phyloP scores from a whole-genome alignment of 2,113 vertebrate species.

The Callospermophilus lateralis region DNA sequence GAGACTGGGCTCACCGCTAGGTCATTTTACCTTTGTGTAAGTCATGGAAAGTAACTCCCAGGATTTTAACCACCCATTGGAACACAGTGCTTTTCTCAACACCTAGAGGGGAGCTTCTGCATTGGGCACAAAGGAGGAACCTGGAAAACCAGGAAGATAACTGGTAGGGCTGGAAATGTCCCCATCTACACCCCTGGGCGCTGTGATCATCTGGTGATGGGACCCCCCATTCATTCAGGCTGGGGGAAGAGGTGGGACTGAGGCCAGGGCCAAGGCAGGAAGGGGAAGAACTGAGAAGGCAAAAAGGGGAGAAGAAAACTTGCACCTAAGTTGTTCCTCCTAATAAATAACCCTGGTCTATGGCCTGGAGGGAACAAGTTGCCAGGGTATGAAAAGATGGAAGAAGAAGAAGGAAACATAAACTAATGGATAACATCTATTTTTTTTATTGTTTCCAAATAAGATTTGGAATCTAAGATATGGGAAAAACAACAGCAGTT shows the following conservation, averaged over 20 bases:
- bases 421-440: neutral
- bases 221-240: neutral
- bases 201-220: neutral
- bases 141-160: neutral
- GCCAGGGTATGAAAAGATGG: neutral
- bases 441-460: neutral
- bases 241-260: no score
- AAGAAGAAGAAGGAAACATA: neutral
- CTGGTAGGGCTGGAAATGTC: neutral
- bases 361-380: neutral
- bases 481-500: neutral
- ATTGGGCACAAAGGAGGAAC: neutral
- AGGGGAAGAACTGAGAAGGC: neutral
- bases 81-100: neutral
- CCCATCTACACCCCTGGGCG: fast-evolving
- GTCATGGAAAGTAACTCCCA: neutral
- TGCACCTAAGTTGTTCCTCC: neutral
- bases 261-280: neutral
- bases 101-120: neutral
- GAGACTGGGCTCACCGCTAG: neutral
- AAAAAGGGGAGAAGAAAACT: neutral
- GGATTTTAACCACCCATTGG: neutral
- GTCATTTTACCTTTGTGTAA: neutral
- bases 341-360: neutral
- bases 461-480: neutral